These are phyloP conservation scores for Ennomos erosarius DNA, from an alignment of 2,888 invertebrate species.

Conservation along the genomic window DNA sequence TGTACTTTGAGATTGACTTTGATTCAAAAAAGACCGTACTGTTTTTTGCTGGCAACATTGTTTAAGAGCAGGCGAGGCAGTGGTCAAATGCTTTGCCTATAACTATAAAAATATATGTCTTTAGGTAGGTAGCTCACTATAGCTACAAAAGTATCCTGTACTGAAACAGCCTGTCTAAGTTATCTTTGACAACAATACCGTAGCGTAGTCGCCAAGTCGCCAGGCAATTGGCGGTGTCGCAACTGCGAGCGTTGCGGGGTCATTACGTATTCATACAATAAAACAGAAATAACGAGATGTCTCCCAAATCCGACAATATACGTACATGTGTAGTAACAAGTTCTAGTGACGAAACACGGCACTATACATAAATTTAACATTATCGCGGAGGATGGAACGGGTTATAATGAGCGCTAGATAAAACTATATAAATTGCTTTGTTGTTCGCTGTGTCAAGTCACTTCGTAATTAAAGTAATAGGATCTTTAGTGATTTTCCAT, in stretches of 20 bases:
- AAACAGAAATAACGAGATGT: slow-evolving; percentile 80
- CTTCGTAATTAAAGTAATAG: slow-evolving; percentile 43
- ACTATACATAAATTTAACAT: slow-evolving; percentile 41
- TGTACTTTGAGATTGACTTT: too few species aligned
- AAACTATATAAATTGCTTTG: slow-evolving; percentile 48
- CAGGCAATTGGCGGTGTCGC: slow-evolving; percentile 79
- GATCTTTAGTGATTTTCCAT: slow-evolving; percentile 30
- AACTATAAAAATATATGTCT: too few species aligned
- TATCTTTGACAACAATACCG: slow-evolving; percentile 70
- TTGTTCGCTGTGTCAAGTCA: slow-evolving; percentile 24
- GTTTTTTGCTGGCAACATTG: too few species aligned
- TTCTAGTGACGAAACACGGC: slow-evolving; percentile 32
- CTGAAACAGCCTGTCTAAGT: slow-evolving; percentile 23
- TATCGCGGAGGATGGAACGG: slow-evolving; percentile 44
- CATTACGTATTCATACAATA: slow-evolving; percentile 83
- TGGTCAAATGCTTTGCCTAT: too few species aligned
- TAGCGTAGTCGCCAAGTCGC: slow-evolving; percentile 66
- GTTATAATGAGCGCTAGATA: slow-evolving; percentile 47
- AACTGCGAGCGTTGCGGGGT: slow-evolving; percentile 51
- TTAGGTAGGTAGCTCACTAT: too few species aligned
- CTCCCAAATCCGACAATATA: slow-evolving; percentile 54
- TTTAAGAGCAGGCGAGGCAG: too few species aligned
- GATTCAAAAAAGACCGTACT: too few species aligned
- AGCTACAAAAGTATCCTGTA: too few species aligned
- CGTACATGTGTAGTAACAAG: slow-evolving; percentile 37